Evolutionary conservation across 2,888 invertebrate genomes (phyloP), one percentile per base, ranked within the genome.

Genomic region (Luperina nickerlii): DNA sequence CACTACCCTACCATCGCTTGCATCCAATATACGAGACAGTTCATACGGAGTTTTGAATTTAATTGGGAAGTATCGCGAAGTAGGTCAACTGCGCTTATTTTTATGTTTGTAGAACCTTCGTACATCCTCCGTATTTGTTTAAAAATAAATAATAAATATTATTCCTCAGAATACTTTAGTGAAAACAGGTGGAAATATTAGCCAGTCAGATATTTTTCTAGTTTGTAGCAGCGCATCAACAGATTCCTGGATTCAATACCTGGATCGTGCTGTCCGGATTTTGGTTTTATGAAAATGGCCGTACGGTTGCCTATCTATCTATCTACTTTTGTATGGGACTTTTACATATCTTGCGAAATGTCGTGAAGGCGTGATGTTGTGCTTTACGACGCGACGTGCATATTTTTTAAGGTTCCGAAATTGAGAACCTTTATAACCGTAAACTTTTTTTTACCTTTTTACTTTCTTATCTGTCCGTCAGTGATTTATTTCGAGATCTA

Each of bases 31-130:
- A 74, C 65, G 74, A 78, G 78, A 68, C 78, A 76, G 77, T 82
- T 60, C 81, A 82, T 84, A 86, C 62, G 32, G 42, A 86, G 72
- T 82, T 86, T 83, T 67, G 67, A 82, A 86, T 82, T 78, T 73
- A 83, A 86, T 83, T 84, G 72, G 63, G 66, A 75, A 86, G 78
- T 86, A 82, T 48, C 18, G 48, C 48, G 51, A 83, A 82, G 72
- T 84, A 76, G 74, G 78, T 86, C 75, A 86, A 75, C 83, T 63
- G 70, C 51, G 51, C 63, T 66, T 78, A 62, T 78, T 72, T 86
- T 82, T 62, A 74, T 68, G 18, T 72, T n/a, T 66, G 63, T 45
- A 20, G 32, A 42, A 62, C 18, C 13, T 72, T 73, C 15, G 5
- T 27, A 24, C 42, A 18, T 20, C 7, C 48, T 73, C 27, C 8